Conservation (phyloP, 2,113 vertebrate species). For the Leptosomus discolor region DNA sequence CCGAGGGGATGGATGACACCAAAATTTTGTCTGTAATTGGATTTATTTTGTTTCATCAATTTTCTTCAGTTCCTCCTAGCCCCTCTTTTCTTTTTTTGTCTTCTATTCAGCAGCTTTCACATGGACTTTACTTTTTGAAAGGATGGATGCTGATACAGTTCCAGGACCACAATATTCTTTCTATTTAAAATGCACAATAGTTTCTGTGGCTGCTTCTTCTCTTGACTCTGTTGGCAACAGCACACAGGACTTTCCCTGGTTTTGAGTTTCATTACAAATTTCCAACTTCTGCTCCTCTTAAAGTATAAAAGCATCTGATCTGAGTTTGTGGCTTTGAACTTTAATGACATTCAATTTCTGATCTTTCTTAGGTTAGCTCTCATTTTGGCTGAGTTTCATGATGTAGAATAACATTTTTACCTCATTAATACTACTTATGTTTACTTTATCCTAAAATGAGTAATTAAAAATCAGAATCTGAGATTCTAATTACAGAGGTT, state of each 20-base stretch:
- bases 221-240: background rate
- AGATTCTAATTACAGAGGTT: background rate
- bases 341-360: background rate
- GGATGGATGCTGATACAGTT: background rate
- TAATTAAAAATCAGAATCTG: background rate
- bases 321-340: background rate
- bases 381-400: background rate
- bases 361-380: background rate
- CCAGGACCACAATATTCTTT: background rate
- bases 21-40: background rate
- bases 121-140: background rate
- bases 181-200: background rate
- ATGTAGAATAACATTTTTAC: background rate
- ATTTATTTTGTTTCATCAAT: background rate
- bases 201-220: background rate
- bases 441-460: background rate
- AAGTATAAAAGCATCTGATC: conserved; percentile 20
- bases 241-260: background rate
- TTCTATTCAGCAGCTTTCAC: background rate
- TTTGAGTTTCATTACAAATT: background rate
- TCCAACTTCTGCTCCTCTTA: background rate
- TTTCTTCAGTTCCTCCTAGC: background rate
- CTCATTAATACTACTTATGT: background rate
- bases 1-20: background rate
- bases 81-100: background rate